Evolutionary conservation across 1,140 invertebrate species (phyloP), one percentile per base, ranked within the genome.

Genomic region (Drosophila obscura): DNA sequence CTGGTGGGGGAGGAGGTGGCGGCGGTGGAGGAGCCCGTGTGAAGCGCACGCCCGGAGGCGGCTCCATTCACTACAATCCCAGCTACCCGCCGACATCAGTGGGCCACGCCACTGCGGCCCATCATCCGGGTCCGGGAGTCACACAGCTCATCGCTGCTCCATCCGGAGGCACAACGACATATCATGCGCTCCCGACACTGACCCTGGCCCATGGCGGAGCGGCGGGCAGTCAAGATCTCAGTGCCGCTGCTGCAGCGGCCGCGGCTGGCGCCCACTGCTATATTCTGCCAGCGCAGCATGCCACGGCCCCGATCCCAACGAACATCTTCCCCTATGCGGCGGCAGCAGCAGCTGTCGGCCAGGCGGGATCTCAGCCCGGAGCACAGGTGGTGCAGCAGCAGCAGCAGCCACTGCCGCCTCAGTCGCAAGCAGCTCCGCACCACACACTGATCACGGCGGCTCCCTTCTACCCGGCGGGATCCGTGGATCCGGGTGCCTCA

Each of bases 161-260:
- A 11, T 58, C 53, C 62, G 83, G 72, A 58, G 64, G 78, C 65
- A 77, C 78, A 58, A 79, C 90, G 15, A 91, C 91, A 90, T 92
- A 91, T 90, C 89, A 90, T 77, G 80, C 91, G 73, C 59, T 92
- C 60, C 91, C 91, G 49, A 91, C 90, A 57, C 77, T 92, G 13
- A 81, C 91, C 28, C 57, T 92, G 55, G 87, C 91, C 55, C 83
- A 88, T 58, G 83, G 83, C 60, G 87, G 71, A 44, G 77, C 66
- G 48, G 73, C 71, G 63, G 55, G 59, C 41, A 82, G 75, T 43
- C 57, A 72, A 62, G 90, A 92, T 90, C 83, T 91, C 77, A 88
- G 72, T 59, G 77, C 65, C 15, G 77, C 72, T 46, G 80, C 64
- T 11, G 80, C 67, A 13, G 82, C 71, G n/a, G 75, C 80, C 7